Evolutionary conservation across 2,888 invertebrate species (phyloP).

Genomic region (Andrena camellia): DNA sequence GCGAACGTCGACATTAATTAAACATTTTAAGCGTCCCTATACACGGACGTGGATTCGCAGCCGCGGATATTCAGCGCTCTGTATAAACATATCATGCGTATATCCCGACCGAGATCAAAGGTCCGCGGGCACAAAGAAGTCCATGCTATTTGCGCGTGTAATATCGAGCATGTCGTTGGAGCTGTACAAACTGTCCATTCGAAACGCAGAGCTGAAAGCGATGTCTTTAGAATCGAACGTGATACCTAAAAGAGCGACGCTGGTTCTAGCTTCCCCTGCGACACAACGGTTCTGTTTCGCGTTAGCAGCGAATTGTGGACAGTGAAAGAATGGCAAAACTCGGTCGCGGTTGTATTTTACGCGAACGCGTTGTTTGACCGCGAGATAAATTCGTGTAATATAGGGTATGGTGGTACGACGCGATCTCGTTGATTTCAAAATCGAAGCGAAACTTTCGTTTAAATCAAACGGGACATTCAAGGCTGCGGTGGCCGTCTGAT

Average conservation of each 20-base stretch:
- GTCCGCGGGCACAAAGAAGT: conserved; percentile 8
- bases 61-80: neutral
- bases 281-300: neutral
- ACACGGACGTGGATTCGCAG: neutral
- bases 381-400: conserved; percentile 22
- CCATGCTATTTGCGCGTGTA: conserved; percentile 4
- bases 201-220: neutral
- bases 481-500: conserved; percentile 46
- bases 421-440: conserved; percentile 34
- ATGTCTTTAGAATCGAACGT: conserved; percentile 1
- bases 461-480: conserved; percentile 50
- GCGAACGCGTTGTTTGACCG: conserved; percentile 17
- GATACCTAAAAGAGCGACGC: neutral
- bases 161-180: conserved; percentile 13
- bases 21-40: conserved; percentile 25
- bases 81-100: conserved; percentile 8
- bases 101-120: conserved; percentile 32
- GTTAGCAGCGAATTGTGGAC: neutral
- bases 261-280: neutral
- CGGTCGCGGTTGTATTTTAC: neutral
- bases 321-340: neutral
- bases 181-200: neutral
- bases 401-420: neutral
- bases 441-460: conserved; percentile 46
- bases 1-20: conserved; percentile 14